Conservation (phyloP, 1,140 invertebrate genomes). For the Mercenaria mercenaria region DNA sequence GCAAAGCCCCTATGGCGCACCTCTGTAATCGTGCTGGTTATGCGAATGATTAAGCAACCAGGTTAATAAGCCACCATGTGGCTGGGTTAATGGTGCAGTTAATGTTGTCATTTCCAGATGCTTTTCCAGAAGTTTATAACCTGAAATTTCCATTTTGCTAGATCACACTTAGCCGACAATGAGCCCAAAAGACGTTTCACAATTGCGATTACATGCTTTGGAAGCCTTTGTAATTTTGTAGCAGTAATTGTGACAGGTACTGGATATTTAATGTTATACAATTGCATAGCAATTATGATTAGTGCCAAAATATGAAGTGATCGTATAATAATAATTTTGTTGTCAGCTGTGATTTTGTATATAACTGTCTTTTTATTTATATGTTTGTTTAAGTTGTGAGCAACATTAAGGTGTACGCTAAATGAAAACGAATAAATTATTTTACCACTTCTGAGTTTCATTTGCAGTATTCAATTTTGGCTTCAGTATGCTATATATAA, state of each 20-base stretch:
- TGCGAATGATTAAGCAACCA: not conserved
- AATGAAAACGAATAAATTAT: too few relatives aligned
- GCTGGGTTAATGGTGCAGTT: not conserved
- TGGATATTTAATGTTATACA: not conserved
- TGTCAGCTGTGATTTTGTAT: too few relatives aligned
- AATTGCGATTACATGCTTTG: not conserved
- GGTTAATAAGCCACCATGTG: slow-evolving; percentile 12
- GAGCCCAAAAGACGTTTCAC: not conserved
- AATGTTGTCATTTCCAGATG: slow-evolving; percentile 34
- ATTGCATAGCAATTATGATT: not conserved
- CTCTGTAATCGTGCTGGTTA: not conserved
- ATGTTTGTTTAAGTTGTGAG: too few relatives aligned
- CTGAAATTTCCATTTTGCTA: not conserved
- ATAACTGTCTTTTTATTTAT: too few relatives aligned
- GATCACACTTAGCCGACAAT: slow-evolving; percentile 39
- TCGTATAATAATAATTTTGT: not conserved
- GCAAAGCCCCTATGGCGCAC: not conserved
- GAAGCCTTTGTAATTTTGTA: not conserved
- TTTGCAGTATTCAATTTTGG: too few relatives aligned
- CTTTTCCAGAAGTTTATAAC: slow-evolving; percentile 6
- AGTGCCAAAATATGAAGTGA: not conserved
- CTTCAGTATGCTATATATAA: too few relatives aligned
- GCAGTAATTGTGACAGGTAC: not conserved
- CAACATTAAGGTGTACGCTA: too few relatives aligned
- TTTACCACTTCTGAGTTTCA: too few relatives aligned